These are phyloP conservation scores for Globodera ellingtonae DNA, from an alignment of 1,140 invertebrate genomes.

Conservation along the genomic window DNA sequence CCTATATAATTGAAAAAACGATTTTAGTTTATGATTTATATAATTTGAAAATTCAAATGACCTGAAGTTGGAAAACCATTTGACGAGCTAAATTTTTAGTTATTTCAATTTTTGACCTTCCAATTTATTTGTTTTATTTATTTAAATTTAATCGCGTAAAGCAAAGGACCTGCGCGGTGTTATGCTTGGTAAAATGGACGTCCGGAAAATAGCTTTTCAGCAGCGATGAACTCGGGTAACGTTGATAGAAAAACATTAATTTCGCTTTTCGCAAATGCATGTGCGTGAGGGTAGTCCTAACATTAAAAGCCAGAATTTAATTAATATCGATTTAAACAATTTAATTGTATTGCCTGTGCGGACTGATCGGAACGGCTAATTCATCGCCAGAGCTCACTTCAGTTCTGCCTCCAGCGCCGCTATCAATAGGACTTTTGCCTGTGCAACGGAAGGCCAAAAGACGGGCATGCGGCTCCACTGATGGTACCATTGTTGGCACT, in stretches of 20 bases:
- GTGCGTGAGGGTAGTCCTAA: conserved; percentile 76
- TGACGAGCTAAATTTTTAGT: conserved; percentile 77
- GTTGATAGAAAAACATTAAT: conserved; percentile 99
- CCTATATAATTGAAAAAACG: conserved; percentile 73
- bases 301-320: not conserved
- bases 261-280: conserved; percentile 99
- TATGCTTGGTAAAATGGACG: conserved; percentile 99
- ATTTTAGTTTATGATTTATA: not conserved
- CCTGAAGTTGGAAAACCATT: conserved; percentile 99
- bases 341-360: not conserved
- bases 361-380: not conserved
- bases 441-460: not conserved
- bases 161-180: conserved; percentile 81
- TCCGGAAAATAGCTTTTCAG: conserved; percentile 99
- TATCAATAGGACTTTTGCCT: not conserved
- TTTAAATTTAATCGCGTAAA: not conserved
- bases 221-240: conserved; percentile 95
- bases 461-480: not conserved
- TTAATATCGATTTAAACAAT: too few relatives aligned
- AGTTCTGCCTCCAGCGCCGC: not conserved
- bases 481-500: conserved; percentile 30
- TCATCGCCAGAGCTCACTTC: not conserved
- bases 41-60: not conserved
- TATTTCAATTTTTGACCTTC: too few relatives aligned
- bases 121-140: not conserved